Base-by-base conservation (phyloP, 2,888 invertebrate genomes). In the Caenorhabditis zanzibari region DNA sequence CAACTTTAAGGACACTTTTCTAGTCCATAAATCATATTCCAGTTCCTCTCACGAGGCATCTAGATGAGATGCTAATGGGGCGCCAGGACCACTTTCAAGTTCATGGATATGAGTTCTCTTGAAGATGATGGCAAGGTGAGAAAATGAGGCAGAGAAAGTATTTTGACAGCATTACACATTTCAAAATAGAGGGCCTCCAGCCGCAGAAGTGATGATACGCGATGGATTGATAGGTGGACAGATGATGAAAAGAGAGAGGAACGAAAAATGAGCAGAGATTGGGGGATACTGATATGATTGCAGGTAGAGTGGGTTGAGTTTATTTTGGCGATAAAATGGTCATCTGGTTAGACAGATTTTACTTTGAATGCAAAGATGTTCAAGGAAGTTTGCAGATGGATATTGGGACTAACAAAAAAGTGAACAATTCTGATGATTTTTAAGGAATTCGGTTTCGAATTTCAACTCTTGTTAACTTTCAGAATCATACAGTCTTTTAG, bases 151-250 rank as follows among this genome's bases (percentile, higher is more conserved):
- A 32, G 10, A 2, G 35, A 19, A 24, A 16, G 73, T 81, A 81
- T 81, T 81, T 81, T 81, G 81, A 81, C 81, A 81, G 74, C 75
- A 63, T 81, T 81, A 81, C 81, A 81, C 81, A 66, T 66, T 14
- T 24, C 14, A 26, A 38, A 61, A 47, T 28, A 38, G 47, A 63
- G 26, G 7, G 54, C 19, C 35, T 54, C 26, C 24, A 56, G 63
- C 49, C 75, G 38, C 49, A 54, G 56, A 56, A 63, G 66, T 52
- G 41, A 66, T 66, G 58, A 49, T 64, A 12, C n/a, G 24, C 9
- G 61, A 66, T 74, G 32, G 64, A 58, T 66, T 47, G 49, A 38
- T 16, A 54, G 54, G 54, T 14, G 54, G 26, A 26, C 54, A 26
- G 72, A n/a, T n/a, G n/a, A n/a, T n/a, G n/a, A n/a, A n/a, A n/a